phyloP scores from a whole-genome alignment of 2,113 vertebrate genomes.

The Panthera tigris region DNA sequence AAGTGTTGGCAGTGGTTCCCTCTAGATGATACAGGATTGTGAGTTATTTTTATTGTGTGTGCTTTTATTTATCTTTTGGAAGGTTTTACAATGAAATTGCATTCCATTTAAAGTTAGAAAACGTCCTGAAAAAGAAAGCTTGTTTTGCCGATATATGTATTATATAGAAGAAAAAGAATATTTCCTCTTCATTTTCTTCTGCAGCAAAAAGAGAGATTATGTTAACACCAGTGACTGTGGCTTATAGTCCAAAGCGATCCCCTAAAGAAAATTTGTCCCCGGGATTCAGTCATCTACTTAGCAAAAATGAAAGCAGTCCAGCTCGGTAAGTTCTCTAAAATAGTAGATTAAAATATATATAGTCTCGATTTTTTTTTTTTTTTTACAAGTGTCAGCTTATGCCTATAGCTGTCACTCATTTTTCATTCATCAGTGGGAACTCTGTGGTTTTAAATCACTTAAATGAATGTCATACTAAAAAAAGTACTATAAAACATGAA shows the following conservation, averaged over 20 bases:
- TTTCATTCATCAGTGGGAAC: neutral
- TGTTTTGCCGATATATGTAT: neutral
- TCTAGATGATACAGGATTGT: neutral
- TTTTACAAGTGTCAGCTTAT: neutral
- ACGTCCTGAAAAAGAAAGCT: neutral
- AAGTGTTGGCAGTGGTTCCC: neutral
- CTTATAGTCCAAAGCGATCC: constrained; percentile 96
- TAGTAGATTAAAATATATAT: neutral
- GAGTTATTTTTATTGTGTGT: neutral
- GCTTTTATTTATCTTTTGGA: neutral
- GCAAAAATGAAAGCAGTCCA: constrained; percentile 86
- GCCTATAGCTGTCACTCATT: neutral
- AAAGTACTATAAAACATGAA: neutral
- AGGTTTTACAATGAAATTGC: neutral
- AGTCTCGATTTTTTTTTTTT: neutral
- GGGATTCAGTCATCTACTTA: constrained; percentile 91
- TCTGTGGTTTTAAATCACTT: neutral
- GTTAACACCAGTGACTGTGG: constrained; percentile 89
- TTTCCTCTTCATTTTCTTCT: constrained; percentile 68
- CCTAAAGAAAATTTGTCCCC: constrained; percentile 97
- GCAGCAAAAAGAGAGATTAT: constrained; percentile 94
- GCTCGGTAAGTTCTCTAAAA: constrained; percentile 84
- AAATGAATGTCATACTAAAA: neutral
- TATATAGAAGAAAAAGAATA: neutral
- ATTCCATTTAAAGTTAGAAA: constrained; percentile 13